A percentile compares a stretch with the other conserved stretches of the same genome.
phyloP scores from a whole-genome alignment of 2,113 vertebrate species.

The Asarcornis scutulata region DNA sequence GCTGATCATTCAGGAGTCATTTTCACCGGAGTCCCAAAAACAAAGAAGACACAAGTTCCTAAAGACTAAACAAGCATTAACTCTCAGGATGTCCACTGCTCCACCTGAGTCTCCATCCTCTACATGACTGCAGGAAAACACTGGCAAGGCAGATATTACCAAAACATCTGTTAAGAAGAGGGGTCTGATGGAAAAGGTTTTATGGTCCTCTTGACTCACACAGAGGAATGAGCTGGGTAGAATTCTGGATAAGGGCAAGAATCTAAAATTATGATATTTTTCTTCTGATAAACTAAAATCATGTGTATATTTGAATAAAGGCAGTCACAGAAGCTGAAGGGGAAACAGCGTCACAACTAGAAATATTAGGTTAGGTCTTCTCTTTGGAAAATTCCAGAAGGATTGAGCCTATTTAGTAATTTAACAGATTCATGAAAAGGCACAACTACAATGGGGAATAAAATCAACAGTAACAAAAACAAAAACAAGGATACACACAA shows the following conservation, averaged over 20 bases:
- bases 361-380: background rate
- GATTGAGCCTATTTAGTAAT: background rate
- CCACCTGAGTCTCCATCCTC: background rate
- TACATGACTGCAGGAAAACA: background rate
- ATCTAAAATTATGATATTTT: background rate
- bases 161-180: background rate
- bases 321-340: background rate
- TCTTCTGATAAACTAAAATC: background rate
- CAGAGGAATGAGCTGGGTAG: background rate
- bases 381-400: background rate
- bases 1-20: background rate
- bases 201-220: background rate
- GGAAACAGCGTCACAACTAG: background rate
- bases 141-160: background rate
- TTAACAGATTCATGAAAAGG: background rate
- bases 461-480: background rate
- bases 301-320: background rate
- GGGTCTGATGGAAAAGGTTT: background rate
- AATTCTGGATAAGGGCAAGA: background rate
- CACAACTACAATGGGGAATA: fast-evolving
- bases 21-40: background rate
- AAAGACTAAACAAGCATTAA: background rate
- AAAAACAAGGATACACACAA: too few relatives aligned
- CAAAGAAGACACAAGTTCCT: background rate
- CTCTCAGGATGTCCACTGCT: background rate